Evolutionary conservation across 2,888 invertebrate genomes (phyloP), one percentile per base, ranked within the genome.

Genomic region (Netelia melanura): DNA sequence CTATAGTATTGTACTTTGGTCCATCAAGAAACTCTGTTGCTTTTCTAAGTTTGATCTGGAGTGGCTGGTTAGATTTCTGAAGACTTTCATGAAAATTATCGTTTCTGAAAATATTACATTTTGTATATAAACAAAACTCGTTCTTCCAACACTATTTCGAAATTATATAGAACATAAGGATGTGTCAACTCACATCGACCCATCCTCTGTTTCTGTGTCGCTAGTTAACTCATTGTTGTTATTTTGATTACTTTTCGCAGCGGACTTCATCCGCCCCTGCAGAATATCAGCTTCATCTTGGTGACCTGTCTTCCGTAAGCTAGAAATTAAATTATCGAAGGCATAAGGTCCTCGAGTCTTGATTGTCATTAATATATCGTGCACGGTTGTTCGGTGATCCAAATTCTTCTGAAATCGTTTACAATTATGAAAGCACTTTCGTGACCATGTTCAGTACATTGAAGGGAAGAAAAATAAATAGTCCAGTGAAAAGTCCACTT

Each of bases 271-370:
- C 14, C 30, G 48, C 10, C 72, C 86, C 72, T 88, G 86, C 0
- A 93, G 86, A n/a, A 89, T 81, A 56, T 89, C 85, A 0, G 90
- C 91, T 44, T 92, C 48, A 58, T 86, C 56, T 2, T 87, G 85
- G 23, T 93, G 92, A 43, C 85, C 86, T 1, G 90, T 90, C 77
- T 92, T 86, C 17, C 81, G 88, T 65, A 93, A 83, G 74, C 92
- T 91, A 14, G 58, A 2, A 9, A 91, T 44, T 9, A 93, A 87
- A 82, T 90, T 91, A n/a, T 85, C 23, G 77, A 91, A 93, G 2
- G 93, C 93, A 17, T 86, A 21, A 1, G 93, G 93, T 3, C 93
- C 93, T 79, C 93, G 88, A 1, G 91, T 93, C 84, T 90, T 92
- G 21, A 92, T 89, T 0, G 89, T 92, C 9, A 87, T 67, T 71